A percentile compares a stretch with the other conserved stretches of the same genome.
phyloP scores from a whole-genome alignment of 2,113 vertebrate genomes.

The Scomber japonicus region DNA sequence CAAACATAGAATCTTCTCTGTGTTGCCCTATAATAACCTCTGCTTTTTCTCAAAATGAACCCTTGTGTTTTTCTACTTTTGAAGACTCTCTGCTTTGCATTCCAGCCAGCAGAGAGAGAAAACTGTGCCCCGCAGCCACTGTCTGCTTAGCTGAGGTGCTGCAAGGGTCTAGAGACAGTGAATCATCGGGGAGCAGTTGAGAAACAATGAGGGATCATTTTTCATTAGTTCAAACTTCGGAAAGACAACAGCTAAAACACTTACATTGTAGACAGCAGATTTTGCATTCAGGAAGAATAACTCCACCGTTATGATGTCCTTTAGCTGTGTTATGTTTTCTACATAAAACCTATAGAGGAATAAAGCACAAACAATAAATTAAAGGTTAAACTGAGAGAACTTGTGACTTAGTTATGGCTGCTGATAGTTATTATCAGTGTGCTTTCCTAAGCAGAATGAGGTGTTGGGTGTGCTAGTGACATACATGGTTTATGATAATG shows the following conservation, averaged over 20 bases:
- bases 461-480: background rate
- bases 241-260: conserved; percentile 44
- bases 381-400: background rate
- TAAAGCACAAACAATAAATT: conserved; percentile 6
- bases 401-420: background rate
- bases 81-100: conserved; percentile 54
- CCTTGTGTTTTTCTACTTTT: conserved; percentile 30
- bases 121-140: conserved; percentile 64
- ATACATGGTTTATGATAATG: background rate
- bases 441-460: background rate
- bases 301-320: conserved; percentile 97
- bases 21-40: conserved; percentile 42
- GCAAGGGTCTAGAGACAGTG: conserved; percentile 62
- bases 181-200: conserved; percentile 61
- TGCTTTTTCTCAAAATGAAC: conserved; percentile 32
- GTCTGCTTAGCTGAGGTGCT: conserved; percentile 57
- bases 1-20: conserved; percentile 32
- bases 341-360: conserved; percentile 92
- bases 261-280: conserved; percentile 96
- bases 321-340: conserved; percentile 96
- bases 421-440: background rate
- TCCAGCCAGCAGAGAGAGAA: conserved; percentile 62
- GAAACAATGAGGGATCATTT: conserved; percentile 17
- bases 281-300: conserved; percentile 98
- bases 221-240: conserved; percentile 8